Percentiles rank a stretch among this genome's conserved stretches.
These are phyloP conservation scores for Apamea crenata DNA, from an alignment of 2,888 invertebrate species.

Conservation along the genomic window DNA sequence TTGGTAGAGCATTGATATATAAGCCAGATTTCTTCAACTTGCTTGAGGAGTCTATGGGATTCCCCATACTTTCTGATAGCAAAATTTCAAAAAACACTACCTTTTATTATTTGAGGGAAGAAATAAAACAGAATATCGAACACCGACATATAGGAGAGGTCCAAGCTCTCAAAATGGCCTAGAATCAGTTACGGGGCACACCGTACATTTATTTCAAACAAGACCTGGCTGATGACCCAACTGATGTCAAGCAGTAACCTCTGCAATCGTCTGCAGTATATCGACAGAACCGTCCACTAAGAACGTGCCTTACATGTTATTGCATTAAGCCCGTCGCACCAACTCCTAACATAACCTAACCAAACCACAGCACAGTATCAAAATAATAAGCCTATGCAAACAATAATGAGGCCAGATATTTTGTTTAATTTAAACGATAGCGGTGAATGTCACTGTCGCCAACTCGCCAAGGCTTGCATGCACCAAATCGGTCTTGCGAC, in stretches of 20 bases:
- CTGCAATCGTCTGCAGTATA: slow-evolving; percentile 28
- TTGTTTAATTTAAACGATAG: slow-evolving; percentile 59
- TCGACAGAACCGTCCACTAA: background rate
- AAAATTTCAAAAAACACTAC: background rate
- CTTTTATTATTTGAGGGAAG: background rate
- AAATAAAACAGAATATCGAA: background rate
- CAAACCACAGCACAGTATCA: slow-evolving; percentile 13
- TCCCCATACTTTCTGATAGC: background rate
- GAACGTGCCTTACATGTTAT: slow-evolving; percentile 28
- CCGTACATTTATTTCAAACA: slow-evolving; percentile 22
- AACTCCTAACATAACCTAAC: background rate
- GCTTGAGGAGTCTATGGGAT: background rate
- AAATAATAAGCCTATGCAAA: slow-evolving; percentile 24
- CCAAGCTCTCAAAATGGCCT: background rate
- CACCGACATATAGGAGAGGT: background rate
- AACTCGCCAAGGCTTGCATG: slow-evolving; percentile 59
- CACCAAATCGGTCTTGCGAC: slow-evolving; percentile 54
- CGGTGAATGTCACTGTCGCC: slow-evolving; percentile 59
- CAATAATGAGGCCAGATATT: slow-evolving; percentile 56
- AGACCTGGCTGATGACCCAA: slow-evolving; percentile 32
- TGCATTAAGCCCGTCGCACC: slow-evolving; percentile 1
- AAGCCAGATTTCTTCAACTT: background rate
- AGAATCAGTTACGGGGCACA: background rate
- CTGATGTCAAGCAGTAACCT: slow-evolving; percentile 17
- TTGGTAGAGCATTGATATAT: background rate